A percentile compares a stretch with the other conserved stretches of the same genome.
Conservation (phyloP, 2,113 vertebrate species). For the Ictidomys tridecemlineatus region DNA sequence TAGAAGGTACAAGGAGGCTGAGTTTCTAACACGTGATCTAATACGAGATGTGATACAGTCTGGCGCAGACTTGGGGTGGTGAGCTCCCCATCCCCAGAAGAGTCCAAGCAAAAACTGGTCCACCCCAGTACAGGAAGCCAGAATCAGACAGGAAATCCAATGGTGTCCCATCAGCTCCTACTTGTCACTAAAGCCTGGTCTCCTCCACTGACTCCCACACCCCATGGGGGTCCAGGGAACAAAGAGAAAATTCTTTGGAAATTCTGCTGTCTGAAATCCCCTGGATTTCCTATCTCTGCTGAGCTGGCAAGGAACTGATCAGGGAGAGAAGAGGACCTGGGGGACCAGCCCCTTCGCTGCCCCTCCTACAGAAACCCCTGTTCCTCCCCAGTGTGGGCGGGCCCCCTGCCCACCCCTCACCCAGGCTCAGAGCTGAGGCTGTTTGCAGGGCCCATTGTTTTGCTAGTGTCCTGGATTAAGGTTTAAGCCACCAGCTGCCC, state of each 20-base stretch:
- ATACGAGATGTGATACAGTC: too few relatives aligned
- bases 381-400: background rate
- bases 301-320: conserved; percentile 28
- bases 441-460: conserved; percentile 74
- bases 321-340: background rate
- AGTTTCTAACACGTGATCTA: rapidly evolving
- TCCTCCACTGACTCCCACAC: background rate
- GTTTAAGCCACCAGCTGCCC: conserved; percentile 84
- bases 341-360: background rate
- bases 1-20: too few relatives aligned
- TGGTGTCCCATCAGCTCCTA: background rate
- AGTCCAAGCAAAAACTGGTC: background rate
- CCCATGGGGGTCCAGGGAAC: background rate
- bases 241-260: conserved; percentile 31
- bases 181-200: background rate
- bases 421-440: conserved; percentile 46
- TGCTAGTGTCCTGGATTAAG: conserved; percentile 81
- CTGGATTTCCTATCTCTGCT: conserved; percentile 55
- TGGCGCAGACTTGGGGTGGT: background rate
- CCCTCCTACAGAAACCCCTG: conserved; percentile 10
- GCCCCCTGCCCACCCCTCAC: background rate
- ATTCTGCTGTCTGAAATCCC: conserved; percentile 58
- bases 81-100: background rate
- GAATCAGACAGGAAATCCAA: background rate
- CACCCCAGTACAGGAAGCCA: background rate